Evolutionary conservation across 2,888 invertebrate genomes (phyloP).

Genomic region (Harpalus rufipes): DNA sequence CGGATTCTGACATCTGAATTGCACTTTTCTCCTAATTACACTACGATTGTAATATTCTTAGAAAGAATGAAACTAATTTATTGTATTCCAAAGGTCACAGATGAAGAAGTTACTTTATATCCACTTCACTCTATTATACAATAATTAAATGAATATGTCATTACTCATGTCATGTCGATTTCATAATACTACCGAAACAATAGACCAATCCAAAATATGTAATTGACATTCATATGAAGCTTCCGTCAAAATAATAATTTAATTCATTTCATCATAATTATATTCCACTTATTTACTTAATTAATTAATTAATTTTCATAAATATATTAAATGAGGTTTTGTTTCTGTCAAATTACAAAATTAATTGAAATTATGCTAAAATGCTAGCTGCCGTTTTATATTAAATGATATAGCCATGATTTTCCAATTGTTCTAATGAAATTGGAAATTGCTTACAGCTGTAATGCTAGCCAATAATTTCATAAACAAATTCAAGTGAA

Average conservation of each 20-base stretch:
- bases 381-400: no score
- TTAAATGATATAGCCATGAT: no score
- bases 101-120: no score
- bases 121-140: no score
- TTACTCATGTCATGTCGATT: background rate
- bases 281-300: background rate
- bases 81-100: background rate
- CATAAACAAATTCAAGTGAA: background rate
- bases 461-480: background rate
- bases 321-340: no score
- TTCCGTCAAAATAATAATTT: background rate
- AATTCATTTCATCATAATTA: background rate
- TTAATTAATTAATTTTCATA: background rate
- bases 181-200: background rate
- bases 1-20: slow-evolving; percentile 31
- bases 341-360: no score
- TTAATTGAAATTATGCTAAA: no score
- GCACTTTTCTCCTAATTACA: slow-evolving; percentile 12
- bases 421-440: no score
- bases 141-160: no score
- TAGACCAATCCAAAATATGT: background rate
- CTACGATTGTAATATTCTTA: slow-evolving; percentile 1
- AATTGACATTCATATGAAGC: background rate
- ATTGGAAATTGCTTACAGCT: no score
- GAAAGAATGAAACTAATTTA: background rate